Conservation (phyloP, 1,140 invertebrate species). For the Hycleus cichorii region DNA sequence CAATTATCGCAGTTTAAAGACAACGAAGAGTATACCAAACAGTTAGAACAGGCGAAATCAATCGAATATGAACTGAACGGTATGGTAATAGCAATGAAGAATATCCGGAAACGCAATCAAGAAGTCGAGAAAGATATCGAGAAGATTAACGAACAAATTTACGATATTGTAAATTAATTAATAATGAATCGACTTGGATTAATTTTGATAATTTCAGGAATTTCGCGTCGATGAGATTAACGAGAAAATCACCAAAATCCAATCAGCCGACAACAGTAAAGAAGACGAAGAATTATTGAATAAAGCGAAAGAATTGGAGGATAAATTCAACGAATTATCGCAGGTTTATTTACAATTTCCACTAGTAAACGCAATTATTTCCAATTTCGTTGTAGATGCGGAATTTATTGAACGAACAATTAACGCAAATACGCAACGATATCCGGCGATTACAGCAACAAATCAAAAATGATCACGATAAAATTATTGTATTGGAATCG, state of each 20-base stretch:
- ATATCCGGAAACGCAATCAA: constrained; percentile 27
- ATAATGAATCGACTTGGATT: not conserved
- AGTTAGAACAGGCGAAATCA: not conserved
- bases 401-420: constrained; percentile 45
- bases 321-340: constrained; percentile 36
- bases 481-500: constrained; percentile 33
- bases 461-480: constrained; percentile 38
- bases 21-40: not conserved
- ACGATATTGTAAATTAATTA: constrained; percentile 34
- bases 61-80: constrained; percentile 21
- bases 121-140: constrained; percentile 35
- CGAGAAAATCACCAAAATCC: constrained; percentile 5
- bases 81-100: constrained; percentile 17
- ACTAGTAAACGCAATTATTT: too few relatives aligned
- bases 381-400: constrained; percentile 12
- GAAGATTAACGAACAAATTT: constrained; percentile 39
- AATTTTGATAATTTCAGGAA: constrained; percentile 18
- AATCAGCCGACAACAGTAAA: not conserved
- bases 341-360: too few relatives aligned
- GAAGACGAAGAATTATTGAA: not conserved
- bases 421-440: constrained; percentile 47
- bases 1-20: constrained; percentile 27
- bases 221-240: constrained; percentile 28
- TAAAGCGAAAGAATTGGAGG: constrained; percentile 16
- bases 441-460: constrained; percentile 42